Evolutionary conservation across 2,888 invertebrate species (phyloP), one percentile per base, ranked within the genome.

Genomic region (Pimpla rufipes): DNA sequence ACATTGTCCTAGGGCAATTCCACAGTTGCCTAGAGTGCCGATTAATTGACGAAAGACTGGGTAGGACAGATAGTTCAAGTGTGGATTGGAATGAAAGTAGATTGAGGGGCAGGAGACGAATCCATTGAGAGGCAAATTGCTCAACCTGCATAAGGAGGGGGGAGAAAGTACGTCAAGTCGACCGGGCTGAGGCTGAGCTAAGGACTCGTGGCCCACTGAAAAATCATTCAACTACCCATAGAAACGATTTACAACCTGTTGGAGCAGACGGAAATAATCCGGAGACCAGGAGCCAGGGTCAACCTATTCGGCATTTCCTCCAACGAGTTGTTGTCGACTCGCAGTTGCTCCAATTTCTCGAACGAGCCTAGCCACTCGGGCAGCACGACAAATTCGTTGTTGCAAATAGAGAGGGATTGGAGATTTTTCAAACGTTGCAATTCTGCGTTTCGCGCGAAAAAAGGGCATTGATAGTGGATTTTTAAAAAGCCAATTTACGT

Each of bases 351-450:
- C 4, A 92, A 86, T 73, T 87, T 89, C 42, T 89, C 87, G 16
- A 92, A 85, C 1, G 90, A 89, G 23, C 92, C 92, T 6, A 91
- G 74, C 92, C 92, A 92, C 84, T 92, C 92, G 23, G 92, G 92
- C 50, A 92, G 77, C 16, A 85, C 88, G 8, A 89, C 76, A 47
- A 92, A 87, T 77, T 88, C 87, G 80, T 92, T 92, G 67, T 87
- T 87, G 78, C 88, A 88, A 16, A 92, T 79, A 37, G 89, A 91
- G 10, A 92, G 84, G 42, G 85, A 85, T 81, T 89, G 89, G 29
- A 92, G 87, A 82, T 88, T 90, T 55, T 85, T 82, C 66, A 92
- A 84, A 64, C 83, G 71, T 52, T 83, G 86, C 86, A 92, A 87
- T 68, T 90, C 92, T 92, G 84, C 92, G 83, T 52, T 21, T 52